These are phyloP conservation scores for Trissolcus basalis DNA, from an alignment of 1,140 invertebrate species.

Conservation along the genomic window DNA sequence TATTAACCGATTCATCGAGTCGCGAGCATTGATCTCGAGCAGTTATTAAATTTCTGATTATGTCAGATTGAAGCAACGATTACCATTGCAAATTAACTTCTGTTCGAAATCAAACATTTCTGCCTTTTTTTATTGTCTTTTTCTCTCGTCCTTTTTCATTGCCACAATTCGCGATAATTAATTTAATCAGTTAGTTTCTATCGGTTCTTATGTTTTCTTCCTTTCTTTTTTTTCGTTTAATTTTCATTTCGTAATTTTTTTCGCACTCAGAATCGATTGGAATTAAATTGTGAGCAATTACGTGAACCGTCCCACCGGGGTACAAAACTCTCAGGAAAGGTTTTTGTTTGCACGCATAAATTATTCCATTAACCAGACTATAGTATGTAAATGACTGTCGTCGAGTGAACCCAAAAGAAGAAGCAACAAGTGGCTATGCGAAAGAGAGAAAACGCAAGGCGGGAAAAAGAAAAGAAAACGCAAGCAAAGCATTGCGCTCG, in stretches of 20 bases:
- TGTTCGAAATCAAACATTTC: not conserved
- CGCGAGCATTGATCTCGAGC: not conserved
- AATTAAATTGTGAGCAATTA: not conserved
- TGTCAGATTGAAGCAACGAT: conserved; percentile 16
- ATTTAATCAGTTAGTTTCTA: too few relatives aligned
- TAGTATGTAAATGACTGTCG: conserved; percentile 30
- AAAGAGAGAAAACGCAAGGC: not conserved
- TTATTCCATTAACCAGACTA: conserved; percentile 35
- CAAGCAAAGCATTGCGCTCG: conserved; percentile 2
- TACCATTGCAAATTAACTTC: conserved; percentile 7
- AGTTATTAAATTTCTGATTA: conserved; percentile 22
- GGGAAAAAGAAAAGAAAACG: not conserved
- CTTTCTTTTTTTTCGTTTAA: too few relatives aligned
- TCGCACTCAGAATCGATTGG: too few relatives aligned
- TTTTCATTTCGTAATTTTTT: too few relatives aligned
- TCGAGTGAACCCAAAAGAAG: conserved; percentile 2
- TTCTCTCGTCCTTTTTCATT: too few relatives aligned
- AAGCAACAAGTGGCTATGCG: not conserved
- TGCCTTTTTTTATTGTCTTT: not conserved
- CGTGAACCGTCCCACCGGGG: not conserved
- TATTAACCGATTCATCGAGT: conserved; percentile 1
- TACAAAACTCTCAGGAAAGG: not conserved
- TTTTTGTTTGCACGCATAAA: conserved; percentile 11
- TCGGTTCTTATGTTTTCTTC: too few relatives aligned
- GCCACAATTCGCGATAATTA: too few relatives aligned